phyloP scores from a whole-genome alignment of 2,888 invertebrate species.

The Morpho achilles region DNA sequence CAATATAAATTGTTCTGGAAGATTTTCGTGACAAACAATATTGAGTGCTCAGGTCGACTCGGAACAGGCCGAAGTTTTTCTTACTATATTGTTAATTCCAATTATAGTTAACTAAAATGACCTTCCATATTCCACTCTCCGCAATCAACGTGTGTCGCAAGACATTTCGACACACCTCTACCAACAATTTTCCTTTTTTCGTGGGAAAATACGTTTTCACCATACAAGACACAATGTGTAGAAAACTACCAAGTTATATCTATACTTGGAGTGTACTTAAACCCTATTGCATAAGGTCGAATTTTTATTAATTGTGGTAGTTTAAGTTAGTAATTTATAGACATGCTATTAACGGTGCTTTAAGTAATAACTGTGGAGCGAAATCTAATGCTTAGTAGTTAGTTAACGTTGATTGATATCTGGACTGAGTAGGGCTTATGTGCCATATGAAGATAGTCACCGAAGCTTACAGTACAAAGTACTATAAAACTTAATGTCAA shows the following conservation, averaged over 20 bases:
- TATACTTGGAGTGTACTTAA: conserved; percentile 31
- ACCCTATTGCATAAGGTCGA: conserved; percentile 23
- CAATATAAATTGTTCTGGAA: too few species aligned
- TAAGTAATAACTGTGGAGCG: conserved; percentile 35
- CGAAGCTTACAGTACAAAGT: background rate
- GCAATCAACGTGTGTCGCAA: conserved; percentile 45
- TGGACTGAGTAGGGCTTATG: conserved; percentile 6
- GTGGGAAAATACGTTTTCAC: conserved; percentile 74
- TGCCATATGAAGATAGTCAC: background rate
- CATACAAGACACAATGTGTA: conserved; percentile 50
- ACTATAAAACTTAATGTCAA: too few species aligned
- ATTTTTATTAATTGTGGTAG: conserved; percentile 15
- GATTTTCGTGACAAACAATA: too few species aligned
- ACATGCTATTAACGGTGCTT: conserved; percentile 47
- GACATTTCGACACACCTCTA: conserved; percentile 54
- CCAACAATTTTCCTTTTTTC: conserved; percentile 71
- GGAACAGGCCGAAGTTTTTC: conserved; percentile 5
- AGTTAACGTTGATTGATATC: conserved; percentile 15
- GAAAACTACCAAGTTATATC: conserved; percentile 31
- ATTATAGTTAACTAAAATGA: conserved; percentile 25
- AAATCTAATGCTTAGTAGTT: conserved; percentile 25
- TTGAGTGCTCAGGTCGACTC: background rate
- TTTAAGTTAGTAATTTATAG: conserved; percentile 20
- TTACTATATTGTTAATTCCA: conserved; percentile 10
- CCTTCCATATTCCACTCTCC: conserved; percentile 26